Evolutionary conservation across 92 coral and sea anemone genomes (phyloP), one percentile per base, ranked within the genome.

Genomic region (Meandrina meandrites): DNA sequence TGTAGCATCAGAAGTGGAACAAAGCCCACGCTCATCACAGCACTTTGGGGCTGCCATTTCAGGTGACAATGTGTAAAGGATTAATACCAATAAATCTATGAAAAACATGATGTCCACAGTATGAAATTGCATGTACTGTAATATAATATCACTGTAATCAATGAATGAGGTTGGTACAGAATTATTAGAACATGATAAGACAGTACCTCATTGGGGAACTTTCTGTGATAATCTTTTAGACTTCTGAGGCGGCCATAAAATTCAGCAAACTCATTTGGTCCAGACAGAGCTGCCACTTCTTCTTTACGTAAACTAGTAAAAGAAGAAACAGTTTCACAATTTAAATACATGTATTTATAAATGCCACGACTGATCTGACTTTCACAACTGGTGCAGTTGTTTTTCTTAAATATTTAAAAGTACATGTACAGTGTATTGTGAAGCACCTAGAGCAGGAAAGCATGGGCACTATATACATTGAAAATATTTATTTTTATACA

Each of bases 221-320:
- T 95, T 70, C 99, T 92, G 90, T 97, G 99, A 57, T 97, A 95
- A 13, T 97, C 99, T 76, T 95, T 97, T 32, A 97, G 90, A 76
- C 93, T 87, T 77, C 99, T 80, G 24, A 97, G 86, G 53, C 99
- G 91, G 86, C 98, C 88, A 91, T 97, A 97, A 88, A 97, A 97
- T 70, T 97, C 99, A 0, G 99, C 99, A 97, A 97, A 97, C 71
- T 97, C 99, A 86, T 97, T 97, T 54, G 99, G 99, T 28, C 99
- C 99, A 80, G 99, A 97, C 27, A 97, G 90, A 10, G 99, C 98
- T 51, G 95, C 67, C 0, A 97, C 93, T 86, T 97, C 99, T 81
- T 97, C 99, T 88, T 97, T 97, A 31, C 98, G 90, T 54, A 95
- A 89, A 16, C 99, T 97, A 53, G 6, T 12, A 16, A 85, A 10